phyloP scores from a whole-genome alignment of 2,797 vertebrate genomes.

The Betta splendens region DNA sequence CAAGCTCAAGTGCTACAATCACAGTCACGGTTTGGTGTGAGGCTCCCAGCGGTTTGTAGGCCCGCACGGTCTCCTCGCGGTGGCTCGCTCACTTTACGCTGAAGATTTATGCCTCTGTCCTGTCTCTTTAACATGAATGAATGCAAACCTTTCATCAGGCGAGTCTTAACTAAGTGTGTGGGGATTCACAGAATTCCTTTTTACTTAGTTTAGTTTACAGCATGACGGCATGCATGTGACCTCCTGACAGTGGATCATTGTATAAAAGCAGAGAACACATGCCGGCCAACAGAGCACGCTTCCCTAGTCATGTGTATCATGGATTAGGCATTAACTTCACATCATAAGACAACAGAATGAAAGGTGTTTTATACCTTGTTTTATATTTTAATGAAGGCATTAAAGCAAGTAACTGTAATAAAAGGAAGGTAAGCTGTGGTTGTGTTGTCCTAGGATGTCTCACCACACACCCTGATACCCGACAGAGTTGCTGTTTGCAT shows the following conservation, averaged over 20 bases:
- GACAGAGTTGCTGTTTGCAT: conserved; percentile 2
- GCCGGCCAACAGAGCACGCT: neutral
- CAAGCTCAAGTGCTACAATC: conserved; percentile 37
- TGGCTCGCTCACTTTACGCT: too few relatives aligned
- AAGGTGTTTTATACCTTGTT: neutral
- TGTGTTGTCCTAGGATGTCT: too few relatives aligned
- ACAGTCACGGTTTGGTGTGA: conserved; percentile 22
- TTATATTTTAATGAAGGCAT: neutral
- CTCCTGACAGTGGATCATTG: conserved; percentile 3
- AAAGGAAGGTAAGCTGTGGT: too few relatives aligned
- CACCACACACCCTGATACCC: too few relatives aligned
- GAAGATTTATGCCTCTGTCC: too few relatives aligned
- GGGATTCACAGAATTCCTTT: conserved; percentile 23
- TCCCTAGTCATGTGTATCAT: conserved; percentile 13
- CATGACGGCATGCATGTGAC: conserved; percentile 41
- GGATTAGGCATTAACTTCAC: conserved; percentile 49
- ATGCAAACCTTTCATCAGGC: conserved; percentile 39
- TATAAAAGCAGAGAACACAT: conserved; percentile 15
- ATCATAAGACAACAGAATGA: conserved; percentile 22
- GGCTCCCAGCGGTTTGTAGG: conserved; percentile 28
- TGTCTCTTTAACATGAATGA: too few relatives aligned
- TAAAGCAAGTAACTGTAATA: too few relatives aligned
- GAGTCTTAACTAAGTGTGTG: conserved; percentile 36
- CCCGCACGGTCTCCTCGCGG: conserved; percentile 29
- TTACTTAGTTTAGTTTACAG: conserved; percentile 28